Conservation (phyloP, 2,113 vertebrate genomes). For the Peucedramus taeniatus region DNA sequence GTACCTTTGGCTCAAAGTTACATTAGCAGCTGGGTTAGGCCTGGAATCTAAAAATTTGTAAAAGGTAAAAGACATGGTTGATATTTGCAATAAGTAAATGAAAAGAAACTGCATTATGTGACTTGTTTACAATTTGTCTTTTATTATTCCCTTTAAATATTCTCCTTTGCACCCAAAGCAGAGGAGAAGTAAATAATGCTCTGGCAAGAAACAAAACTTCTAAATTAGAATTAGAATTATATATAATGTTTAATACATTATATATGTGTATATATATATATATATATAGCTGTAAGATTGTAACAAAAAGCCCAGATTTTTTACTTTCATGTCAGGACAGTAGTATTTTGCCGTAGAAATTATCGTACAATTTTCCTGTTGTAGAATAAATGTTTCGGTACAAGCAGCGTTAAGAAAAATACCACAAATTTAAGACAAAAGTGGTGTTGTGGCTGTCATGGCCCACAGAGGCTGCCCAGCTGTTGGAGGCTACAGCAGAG, state of each 20-base stretch:
- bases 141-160: neutral
- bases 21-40: neutral
- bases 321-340: neutral
- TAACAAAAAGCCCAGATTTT: neutral
- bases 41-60: neutral
- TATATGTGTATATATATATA: rapidly evolving
- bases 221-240: neutral
- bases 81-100: neutral
- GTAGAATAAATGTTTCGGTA: neutral
- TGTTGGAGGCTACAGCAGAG: neutral
- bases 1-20: neutral
- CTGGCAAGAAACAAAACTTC: neutral
- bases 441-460: neutral
- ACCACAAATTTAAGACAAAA: neutral
- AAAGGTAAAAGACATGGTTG: neutral
- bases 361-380: neutral
- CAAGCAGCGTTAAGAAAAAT: neutral
- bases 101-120: neutral
- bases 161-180: neutral
- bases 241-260: neutral
- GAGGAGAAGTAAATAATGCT: neutral
- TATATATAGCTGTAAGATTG: neutral
- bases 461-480: neutral
- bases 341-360: neutral
- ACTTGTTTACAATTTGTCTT: neutral